Percentiles rank a stretch among this genome's conserved stretches.
Conservation (phyloP, 2,113 vertebrate genomes). For the human (Homo sapiens) region GRCh38 chr2:125480001-125480500, state of each 20-base stretch:
- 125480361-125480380: not conserved
- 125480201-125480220: not conserved
- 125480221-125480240: rapidly evolving
- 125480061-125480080: not conserved
- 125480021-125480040: not conserved
- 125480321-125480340: not conserved
- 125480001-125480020: not conserved
- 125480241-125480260: not conserved
- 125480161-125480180: not conserved
- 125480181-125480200: not conserved
- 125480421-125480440: not conserved
- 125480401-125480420: not conserved
- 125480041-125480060: not conserved
- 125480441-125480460: not conserved
- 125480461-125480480: not conserved
- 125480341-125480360: not conserved
- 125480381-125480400: not conserved
- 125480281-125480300: not conserved
- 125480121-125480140: not conserved
- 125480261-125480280: not conserved
- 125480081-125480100: not conserved
- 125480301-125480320: not conserved
- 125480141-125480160: not conserved
- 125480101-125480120: not conserved
- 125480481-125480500: not conserved